Base-by-base conservation (phyloP, 2,113 vertebrate species). In the Solea senegalensis region DNA sequence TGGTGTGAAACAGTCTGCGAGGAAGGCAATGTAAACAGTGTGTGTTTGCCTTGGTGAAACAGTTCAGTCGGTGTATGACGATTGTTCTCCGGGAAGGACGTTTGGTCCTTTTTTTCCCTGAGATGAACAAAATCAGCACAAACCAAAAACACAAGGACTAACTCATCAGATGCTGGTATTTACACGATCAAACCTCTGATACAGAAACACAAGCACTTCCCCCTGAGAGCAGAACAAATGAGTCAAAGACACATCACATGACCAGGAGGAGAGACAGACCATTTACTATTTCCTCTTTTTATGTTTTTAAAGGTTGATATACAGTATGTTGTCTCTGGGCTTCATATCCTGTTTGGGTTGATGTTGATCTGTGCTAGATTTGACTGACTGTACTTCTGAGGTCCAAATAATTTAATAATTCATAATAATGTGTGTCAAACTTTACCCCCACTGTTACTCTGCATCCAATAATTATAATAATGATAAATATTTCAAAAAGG, bases 71-170 rank as follows among this genome's bases (percentile, higher is more conserved):
- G 41, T 61, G 10, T 51, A 7, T 52, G 26, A 3, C 45, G 46
- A 56, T 2, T 34, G 34, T 43, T 57, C 8, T 71, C 39, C n/a
- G 69, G 76, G 64, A 77, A 69, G 69, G 44, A 60, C 43, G 5
- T 85, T 12, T 45, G 52, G 53, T 67, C 53, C 34, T 65, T 43
- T 67, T 39, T 16, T 72, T 44, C 43, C 43, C 15, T 12, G 40
- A 76, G 5, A 12, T 72, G 14, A 80, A 69, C 53, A 73, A 78
- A 48, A 72, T 63, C 50, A 26, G 70, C 57, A 77, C 63, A 76
- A 81, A 89, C 89, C 86, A 91, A 91, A 90, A 83, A 88, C 27
- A 72, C 64, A 21, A 21, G 43, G 49, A 87, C 60, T 72, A 14
- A 64, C 82, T 74, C 81, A 69, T 74, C 40, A 14, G 66, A 88